Evolutionary conservation across 2,113 vertebrate species (phyloP), one percentile per base, ranked within the genome.

Genomic region (Diadophis punctatus): DNA sequence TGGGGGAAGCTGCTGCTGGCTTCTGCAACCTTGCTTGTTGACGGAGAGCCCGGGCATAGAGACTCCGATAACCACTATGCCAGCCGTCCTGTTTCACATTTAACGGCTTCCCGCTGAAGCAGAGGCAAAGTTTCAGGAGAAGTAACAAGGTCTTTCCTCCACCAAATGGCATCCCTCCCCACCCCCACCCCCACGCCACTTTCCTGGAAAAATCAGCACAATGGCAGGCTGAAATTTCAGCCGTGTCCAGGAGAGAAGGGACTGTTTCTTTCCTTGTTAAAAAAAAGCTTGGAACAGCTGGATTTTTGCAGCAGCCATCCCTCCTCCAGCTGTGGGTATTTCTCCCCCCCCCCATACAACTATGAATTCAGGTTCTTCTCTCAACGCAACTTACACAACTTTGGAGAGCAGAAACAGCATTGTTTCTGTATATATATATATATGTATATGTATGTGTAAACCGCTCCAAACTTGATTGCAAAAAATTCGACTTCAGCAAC

Each of bases 221-320:
- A 93, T 43, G 39, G 60, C 0, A 52, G 51, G 25, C 12, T 53
- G 93, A 94, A 94, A 94, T 90, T 53, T 87, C 92, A 80, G 95
- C 84, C 84, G 51, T 46, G 25, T 18, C 8, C 12, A 39, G 18
- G 53, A n/a, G 63, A 80, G 87, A 49, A 51, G 4, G 88, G 48
- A 88, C 27, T 30, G 60, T 30, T 10, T 52, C 48, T n/a, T 60
- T 48, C 11, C 30, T 52, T 12, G 43, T 53, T 16, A 2, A n/a
- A 60, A 25, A 58, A 51, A 25, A 58, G 9, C 74, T 93, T 96
- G 93, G 95, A 92, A 90, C 95, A 92, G 88, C 84, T 88, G 52
- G 8, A 43, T 58, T 88, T 60, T 88, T 56, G 52, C 87, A 56
- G 20, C 52, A 34, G 18, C 18, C 7, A 22, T 80, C 48, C 3